Evolutionary conservation across 2,888 invertebrate genomes (phyloP).

Genomic region (Chymomyza procnemis): DNA sequence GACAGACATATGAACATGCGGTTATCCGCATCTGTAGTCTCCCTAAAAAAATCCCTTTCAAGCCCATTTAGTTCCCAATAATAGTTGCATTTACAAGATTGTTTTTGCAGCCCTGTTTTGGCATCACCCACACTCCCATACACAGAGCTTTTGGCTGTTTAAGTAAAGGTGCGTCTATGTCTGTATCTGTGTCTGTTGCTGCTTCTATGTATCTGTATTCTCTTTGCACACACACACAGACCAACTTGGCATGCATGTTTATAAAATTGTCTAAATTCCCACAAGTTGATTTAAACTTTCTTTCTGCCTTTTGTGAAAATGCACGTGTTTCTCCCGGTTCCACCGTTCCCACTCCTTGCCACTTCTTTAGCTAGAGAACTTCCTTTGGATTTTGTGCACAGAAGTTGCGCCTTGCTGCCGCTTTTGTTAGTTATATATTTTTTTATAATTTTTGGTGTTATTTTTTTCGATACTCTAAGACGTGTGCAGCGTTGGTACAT

Average conservation of each 20-base stretch:
- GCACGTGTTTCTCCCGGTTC: background rate
- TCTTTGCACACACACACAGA: background rate
- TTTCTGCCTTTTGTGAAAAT: constrained; percentile 36
- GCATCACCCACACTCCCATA: background rate
- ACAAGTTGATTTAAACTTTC: constrained; percentile 74
- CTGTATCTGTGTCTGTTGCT: constrained; percentile 20
- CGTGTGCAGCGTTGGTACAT: too few species aligned
- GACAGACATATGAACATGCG: too few species aligned
- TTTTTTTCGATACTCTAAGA: background rate
- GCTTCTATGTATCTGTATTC: background rate
- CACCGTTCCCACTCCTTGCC: too few species aligned
- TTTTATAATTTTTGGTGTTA: constrained; percentile 7
- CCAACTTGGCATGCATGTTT: constrained; percentile 52
- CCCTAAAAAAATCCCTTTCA: too few species aligned
- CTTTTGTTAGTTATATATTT: constrained; percentile 37
- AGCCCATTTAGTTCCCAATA: too few species aligned
- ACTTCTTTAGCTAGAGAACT: background rate
- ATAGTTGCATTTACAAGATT: constrained; percentile 26
- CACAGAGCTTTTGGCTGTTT: background rate
- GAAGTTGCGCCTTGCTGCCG: constrained; percentile 42
- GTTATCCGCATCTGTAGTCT: too few species aligned
- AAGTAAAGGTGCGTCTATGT: constrained; percentile 23
- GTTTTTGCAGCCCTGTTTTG: constrained; percentile 3
- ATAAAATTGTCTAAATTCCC: constrained; percentile 75
- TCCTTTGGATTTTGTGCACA: constrained; percentile 20